Evolutionary conservation across 37 sponge, comb jelly and placozoan species (phyloP).

Genomic region (Geodia barretti): DNA sequence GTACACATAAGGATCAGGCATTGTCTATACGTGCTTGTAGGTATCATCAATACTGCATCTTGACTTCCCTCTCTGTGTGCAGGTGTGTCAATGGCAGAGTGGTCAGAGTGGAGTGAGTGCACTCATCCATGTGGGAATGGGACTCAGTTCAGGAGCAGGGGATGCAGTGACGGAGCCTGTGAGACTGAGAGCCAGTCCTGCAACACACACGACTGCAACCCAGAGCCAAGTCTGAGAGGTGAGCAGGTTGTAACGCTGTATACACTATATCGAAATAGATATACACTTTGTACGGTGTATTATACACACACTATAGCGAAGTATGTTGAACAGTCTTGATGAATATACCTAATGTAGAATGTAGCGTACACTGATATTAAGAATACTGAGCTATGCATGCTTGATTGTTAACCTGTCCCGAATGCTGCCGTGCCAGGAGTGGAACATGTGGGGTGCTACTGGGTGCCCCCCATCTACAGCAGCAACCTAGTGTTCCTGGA

Average conservation of each 20-base stretch:
- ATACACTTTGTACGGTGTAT: no score
- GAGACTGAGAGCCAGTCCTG: constrained; percentile 27
- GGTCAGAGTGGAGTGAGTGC: constrained; percentile 58
- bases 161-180: constrained; percentile 16
- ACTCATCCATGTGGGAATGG: constrained; percentile 47
- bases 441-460: constrained; percentile 43
- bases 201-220: constrained; percentile 54
- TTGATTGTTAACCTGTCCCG: not conserved
- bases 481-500: not conserved
- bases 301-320: no score
- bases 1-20: not conserved
- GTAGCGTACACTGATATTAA: no score
- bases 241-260: not conserved
- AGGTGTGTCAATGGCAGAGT: not conserved
- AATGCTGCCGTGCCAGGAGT: no score
- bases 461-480: constrained; percentile 14
- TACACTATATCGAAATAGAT: not conserved
- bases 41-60: not conserved
- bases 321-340: no score
- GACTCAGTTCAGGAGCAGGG: constrained; percentile 25
- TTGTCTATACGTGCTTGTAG: not conserved
- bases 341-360: no score
- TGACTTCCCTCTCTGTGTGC: not conserved
- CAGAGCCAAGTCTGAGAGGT: constrained; percentile 53
- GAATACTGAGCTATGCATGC: not conserved